These are phyloP conservation scores for Drosophila navojoa DNA, from an alignment of 1,140 invertebrate species.

Conservation along the genomic window DNA sequence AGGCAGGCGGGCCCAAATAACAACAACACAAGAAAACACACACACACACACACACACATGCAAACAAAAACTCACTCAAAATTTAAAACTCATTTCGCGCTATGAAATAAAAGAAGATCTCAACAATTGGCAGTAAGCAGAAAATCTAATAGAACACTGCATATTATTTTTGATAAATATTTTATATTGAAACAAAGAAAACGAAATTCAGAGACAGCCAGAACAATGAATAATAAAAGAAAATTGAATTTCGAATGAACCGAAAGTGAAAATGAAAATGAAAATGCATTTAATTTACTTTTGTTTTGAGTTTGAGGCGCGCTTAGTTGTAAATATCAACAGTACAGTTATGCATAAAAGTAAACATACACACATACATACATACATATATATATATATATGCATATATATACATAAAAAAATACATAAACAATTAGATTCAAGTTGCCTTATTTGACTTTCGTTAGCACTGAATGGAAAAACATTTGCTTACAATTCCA, in stretches of 20 bases:
- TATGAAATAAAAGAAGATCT: conserved; percentile 76
- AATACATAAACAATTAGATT: conserved; percentile 67
- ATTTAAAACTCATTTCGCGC: conserved; percentile 63
- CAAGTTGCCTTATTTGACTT: conserved; percentile 82
- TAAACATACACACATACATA: conserved; percentile 51
- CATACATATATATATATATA: conserved; percentile 29
- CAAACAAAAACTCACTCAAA: conserved; percentile 27
- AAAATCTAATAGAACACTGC: conserved; percentile 50
- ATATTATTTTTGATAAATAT: conserved; percentile 81
- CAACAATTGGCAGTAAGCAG: conserved; percentile 74
- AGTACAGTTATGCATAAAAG: conserved; percentile 36
- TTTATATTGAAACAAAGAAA: conserved; percentile 59
- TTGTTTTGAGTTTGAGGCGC: conserved; percentile 61
- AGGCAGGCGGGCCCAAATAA: conserved; percentile 35
- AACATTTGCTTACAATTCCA: conserved; percentile 55
- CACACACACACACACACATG: neutral
- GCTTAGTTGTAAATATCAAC: conserved; percentile 26
- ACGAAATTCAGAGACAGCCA: conserved; percentile 10
- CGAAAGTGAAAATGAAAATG: conserved; percentile 26
- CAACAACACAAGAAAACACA: conserved; percentile 1
- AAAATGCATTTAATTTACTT: conserved; percentile 71
- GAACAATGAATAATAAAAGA: conserved; percentile 45
- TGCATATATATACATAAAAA: conserved; percentile 25
- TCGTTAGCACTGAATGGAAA: conserved; percentile 65
- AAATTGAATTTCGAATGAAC: conserved; percentile 21